Evolutionary conservation across 2,888 invertebrate genomes (phyloP).

Genomic region (Limenitis camilla): DNA sequence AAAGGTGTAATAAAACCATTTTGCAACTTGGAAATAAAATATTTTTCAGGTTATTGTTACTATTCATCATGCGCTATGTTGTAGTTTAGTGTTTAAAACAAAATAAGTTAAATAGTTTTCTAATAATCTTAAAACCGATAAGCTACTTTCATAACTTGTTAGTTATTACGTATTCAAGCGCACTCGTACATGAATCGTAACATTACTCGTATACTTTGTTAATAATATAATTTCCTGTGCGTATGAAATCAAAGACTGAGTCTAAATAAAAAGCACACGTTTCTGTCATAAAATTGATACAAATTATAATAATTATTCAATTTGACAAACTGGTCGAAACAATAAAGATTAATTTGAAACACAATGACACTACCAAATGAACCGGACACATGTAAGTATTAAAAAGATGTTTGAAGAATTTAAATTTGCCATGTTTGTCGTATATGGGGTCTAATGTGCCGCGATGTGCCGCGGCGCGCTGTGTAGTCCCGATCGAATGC

Average conservation of each 20-base stretch:
- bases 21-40: slow-evolving; percentile 12
- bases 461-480: slow-evolving; percentile 53
- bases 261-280: slow-evolving; percentile 20
- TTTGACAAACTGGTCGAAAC: slow-evolving; percentile 16
- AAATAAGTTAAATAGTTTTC: no score
- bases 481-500: slow-evolving; percentile 47
- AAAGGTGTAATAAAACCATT: slow-evolving; percentile 22
- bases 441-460: slow-evolving; percentile 46
- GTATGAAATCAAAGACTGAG: slow-evolving; percentile 19
- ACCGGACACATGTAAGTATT: slow-evolving; percentile 53
- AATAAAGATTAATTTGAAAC: slow-evolving; percentile 39
- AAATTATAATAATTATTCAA: slow-evolving; percentile 24
- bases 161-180: no score
- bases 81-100: no score
- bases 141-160: no score
- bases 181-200: no score
- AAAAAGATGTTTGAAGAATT: slow-evolving; percentile 50
- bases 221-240: slow-evolving; percentile 20
- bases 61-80: background rate
- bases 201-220: no score
- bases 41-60: slow-evolving; percentile 1
- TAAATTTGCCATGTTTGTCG: slow-evolving; percentile 47
- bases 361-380: slow-evolving; percentile 45
- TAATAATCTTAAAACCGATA: no score
- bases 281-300: slow-evolving; percentile 20